Evolutionary conservation across 2,797 vertebrate genomes (phyloP).

Genomic region (Pseudochirops corinnae): DNA sequence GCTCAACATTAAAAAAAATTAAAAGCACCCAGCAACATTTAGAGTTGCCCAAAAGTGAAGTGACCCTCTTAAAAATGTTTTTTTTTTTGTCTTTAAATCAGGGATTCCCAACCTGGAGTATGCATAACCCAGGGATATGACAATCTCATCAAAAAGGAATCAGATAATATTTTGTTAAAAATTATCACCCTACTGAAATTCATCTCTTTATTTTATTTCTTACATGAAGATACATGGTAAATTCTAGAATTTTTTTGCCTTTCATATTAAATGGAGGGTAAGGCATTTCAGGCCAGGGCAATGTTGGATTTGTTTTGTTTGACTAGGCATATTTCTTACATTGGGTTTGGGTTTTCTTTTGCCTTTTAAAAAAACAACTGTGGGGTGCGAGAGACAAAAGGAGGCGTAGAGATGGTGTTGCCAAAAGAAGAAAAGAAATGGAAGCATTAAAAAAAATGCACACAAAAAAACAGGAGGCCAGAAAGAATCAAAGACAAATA

Average conservation of each 20-base stretch:
- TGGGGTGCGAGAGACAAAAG: neutral
- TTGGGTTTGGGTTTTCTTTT: neutral
- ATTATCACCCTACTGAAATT: neutral
- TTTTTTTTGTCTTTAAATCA: neutral
- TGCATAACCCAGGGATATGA: neutral
- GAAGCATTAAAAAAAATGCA: neutral
- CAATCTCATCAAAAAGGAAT: neutral
- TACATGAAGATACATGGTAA: neutral
- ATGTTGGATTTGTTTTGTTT: neutral
- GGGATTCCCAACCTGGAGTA: neutral
- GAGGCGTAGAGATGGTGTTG: neutral
- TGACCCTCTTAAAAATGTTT: neutral
- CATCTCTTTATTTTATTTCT: neutral
- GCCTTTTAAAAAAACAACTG: neutral
- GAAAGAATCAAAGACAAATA: neutral
- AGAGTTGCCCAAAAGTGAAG: neutral
- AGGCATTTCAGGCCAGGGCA: neutral
- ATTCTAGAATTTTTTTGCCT: neutral
- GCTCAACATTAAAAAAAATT: neutral
- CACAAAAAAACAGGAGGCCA: neutral
- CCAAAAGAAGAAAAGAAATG: neutral
- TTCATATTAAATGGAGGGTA: neutral
- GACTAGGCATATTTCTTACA: neutral
- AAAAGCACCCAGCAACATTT: neutral
- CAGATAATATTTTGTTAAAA: neutral